Conservation (phyloP, 2,113 vertebrate species). For the Centrocercus urophasianus region DNA sequence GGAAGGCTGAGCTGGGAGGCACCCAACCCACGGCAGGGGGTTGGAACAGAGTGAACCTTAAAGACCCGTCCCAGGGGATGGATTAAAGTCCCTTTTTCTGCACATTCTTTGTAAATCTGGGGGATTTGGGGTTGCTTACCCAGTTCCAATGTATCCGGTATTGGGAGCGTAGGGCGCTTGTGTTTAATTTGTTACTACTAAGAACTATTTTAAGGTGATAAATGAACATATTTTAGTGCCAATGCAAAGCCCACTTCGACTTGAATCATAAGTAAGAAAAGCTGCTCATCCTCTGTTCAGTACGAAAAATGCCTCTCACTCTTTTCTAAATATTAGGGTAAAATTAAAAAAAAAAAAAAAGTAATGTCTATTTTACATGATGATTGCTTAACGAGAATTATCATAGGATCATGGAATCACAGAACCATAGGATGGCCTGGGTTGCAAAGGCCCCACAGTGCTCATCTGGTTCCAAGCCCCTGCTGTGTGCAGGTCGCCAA, state of each 20-base stretch:
- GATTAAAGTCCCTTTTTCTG: not conserved
- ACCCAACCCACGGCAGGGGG: not conserved
- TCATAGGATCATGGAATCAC: too few species aligned
- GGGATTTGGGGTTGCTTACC: not conserved
- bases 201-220: not conserved
- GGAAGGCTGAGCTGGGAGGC: not conserved
- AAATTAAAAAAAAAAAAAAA: not conserved
- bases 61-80: not conserved
- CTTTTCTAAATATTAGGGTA: not conserved
- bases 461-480: too few species aligned
- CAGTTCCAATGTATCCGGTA: not conserved
- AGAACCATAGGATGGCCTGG: too few species aligned
- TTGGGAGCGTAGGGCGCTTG: not conserved
- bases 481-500: too few species aligned
- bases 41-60: not conserved
- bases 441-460: too few species aligned
- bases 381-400: not conserved
- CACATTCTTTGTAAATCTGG: not conserved
- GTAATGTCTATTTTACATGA: not conserved
- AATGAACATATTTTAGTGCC: not conserved
- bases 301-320: not conserved
- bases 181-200: not conserved
- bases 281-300: not conserved
- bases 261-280: not conserved
- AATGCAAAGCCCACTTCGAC: not conserved